These are phyloP conservation scores for Panulirus ornatus DNA, from an alignment of 1,140 invertebrate genomes.

Conservation along the genomic window DNA sequence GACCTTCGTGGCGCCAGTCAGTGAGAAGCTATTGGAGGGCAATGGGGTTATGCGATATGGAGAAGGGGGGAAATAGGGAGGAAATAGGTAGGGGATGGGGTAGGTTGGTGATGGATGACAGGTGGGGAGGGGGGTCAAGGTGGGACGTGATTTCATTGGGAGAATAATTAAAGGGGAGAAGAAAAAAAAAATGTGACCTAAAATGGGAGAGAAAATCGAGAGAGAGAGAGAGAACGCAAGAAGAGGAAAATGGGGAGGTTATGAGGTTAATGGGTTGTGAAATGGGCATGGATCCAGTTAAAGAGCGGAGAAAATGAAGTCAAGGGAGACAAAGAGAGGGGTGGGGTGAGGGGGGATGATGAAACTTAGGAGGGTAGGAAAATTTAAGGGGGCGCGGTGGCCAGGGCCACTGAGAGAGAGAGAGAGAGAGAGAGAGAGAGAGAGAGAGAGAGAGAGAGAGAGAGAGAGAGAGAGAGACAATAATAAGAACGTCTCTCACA, in stretches of 20 bases:
- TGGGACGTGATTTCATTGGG: not conserved
- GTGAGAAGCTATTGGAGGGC: not conserved
- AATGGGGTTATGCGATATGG: not conserved
- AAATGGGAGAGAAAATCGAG: not conserved
- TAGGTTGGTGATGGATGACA: not conserved
- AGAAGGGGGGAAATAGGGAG: not conserved
- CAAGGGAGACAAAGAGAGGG: not conserved
- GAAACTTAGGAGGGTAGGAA: not conserved
- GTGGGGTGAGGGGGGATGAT: too few relatives aligned
- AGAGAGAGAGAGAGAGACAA: too few relatives aligned
- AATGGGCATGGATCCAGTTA: not conserved
- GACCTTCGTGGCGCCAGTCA: too few relatives aligned
- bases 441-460: not conserved
- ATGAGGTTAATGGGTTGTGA: not conserved
- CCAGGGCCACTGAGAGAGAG: not conserved
- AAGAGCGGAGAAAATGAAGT: not conserved
- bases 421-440: not conserved
- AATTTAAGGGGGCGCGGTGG: not conserved
- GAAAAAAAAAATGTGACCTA: not conserved
- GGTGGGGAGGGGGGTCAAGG: not conserved
- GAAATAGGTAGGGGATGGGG: not conserved
- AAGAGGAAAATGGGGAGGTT: not conserved
- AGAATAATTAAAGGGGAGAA: not conserved
- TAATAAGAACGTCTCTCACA: too few relatives aligned
- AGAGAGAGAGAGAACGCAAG: not conserved